Evolutionary conservation across 2,888 invertebrate genomes (phyloP).

Genomic region (Ormyrus labotus): DNA sequence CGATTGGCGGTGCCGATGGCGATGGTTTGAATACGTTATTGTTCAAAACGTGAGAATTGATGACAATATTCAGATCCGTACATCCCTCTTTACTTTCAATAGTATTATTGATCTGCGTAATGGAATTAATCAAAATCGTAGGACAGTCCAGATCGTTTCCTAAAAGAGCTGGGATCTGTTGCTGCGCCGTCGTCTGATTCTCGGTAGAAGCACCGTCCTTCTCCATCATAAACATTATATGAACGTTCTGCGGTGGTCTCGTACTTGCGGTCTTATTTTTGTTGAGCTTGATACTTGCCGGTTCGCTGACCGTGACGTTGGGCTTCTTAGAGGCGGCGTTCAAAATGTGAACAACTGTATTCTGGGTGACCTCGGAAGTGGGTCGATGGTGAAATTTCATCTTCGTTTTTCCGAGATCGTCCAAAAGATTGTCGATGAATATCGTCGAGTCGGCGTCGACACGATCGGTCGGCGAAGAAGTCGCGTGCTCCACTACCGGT

Average conservation of each 20-base stretch:
- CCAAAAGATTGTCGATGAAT: constrained; percentile 48
- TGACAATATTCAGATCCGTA: constrained; percentile 83
- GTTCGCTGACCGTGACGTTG: constrained; percentile 60
- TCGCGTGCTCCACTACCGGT: constrained; percentile 59
- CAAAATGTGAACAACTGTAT: constrained; percentile 70
- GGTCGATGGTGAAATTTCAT: constrained; percentile 54
- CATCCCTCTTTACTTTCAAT: constrained; percentile 81
- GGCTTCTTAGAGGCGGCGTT: constrained; percentile 64
- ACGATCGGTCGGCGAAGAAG: constrained; percentile 20
- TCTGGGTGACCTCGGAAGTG: constrained; percentile 67
- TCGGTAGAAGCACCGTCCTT: constrained; percentile 59
- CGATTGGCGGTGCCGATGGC: not conserved
- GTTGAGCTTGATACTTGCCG: constrained; percentile 20
- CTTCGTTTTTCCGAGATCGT: constrained; percentile 34
- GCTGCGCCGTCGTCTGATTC: constrained; percentile 37
- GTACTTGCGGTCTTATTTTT: constrained; percentile 38
- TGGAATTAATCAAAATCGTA: constrained; percentile 72
- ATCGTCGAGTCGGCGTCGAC: constrained; percentile 42
- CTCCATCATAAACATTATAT: constrained; percentile 68
- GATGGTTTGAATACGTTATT: constrained; percentile 75
- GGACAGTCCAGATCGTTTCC: constrained; percentile 66
- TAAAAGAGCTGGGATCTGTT: constrained; percentile 35
- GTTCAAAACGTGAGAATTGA: constrained; percentile 83
- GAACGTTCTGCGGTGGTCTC: constrained; percentile 66
- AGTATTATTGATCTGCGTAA: constrained; percentile 72